Conservation (phyloP, 2,888 invertebrate species). For the Ophion ellenae region DNA sequence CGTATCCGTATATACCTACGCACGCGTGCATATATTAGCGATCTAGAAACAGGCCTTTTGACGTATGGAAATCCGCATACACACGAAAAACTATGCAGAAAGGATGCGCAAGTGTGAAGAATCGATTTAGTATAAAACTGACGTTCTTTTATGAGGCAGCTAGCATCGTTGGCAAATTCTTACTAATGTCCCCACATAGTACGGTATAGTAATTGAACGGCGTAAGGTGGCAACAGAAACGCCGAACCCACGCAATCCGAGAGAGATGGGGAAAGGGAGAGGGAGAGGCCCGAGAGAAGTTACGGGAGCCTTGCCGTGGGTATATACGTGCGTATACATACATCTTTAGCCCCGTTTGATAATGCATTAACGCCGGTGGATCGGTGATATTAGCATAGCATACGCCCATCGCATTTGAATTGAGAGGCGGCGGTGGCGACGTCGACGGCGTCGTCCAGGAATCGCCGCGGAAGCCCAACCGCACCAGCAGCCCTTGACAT, state of each 20-base stretch:
- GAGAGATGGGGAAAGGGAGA: slow-evolving; percentile 49
- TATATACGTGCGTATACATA: slow-evolving; percentile 70
- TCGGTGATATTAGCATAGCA: slow-evolving; percentile 83
- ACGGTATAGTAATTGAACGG: slow-evolving; percentile 1
- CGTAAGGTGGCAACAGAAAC: slow-evolving; percentile 67
- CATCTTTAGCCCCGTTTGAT: slow-evolving; percentile 79
- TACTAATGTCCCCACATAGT: not conserved
- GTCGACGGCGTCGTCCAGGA: slow-evolving; percentile 60
- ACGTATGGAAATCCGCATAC: too few relatives aligned
- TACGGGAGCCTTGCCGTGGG: slow-evolving; percentile 58
- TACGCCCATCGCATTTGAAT: slow-evolving; percentile 84
- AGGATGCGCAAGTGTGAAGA: too few relatives aligned
- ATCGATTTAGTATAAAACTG: not conserved
- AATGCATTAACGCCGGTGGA: slow-evolving; percentile 83
- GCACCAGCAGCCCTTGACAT: slow-evolving; percentile 72
- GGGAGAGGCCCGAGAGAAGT: slow-evolving; percentile 37
- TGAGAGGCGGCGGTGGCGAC: slow-evolving; percentile 77
- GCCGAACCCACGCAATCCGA: slow-evolving; percentile 65
- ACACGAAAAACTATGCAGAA: not conserved
- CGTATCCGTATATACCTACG: not conserved
- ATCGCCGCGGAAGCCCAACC: slow-evolving; percentile 64
- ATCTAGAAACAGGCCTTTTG: not conserved
- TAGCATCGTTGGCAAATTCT: not conserved
- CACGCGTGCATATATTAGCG: not conserved
- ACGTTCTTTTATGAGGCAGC: not conserved